These are phyloP conservation scores for Phenacoccus solenopsis DNA, from an alignment of 1,140 invertebrate species.

Conservation along the genomic window DNA sequence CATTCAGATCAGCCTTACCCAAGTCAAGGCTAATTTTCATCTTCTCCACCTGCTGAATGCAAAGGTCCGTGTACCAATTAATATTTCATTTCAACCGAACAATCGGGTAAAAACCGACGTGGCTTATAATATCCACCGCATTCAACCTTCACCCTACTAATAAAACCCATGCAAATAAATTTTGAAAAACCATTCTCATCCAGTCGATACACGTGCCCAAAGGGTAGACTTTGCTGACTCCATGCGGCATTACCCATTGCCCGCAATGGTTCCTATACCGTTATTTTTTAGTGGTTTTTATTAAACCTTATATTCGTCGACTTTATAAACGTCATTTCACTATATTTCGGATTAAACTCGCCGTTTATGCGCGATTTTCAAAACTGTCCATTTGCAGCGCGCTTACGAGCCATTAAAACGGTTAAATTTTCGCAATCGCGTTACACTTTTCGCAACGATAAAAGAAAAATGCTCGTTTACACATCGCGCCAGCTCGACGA, in stretches of 20 bases:
- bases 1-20: no score
- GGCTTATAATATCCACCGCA: not conserved
- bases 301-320: not conserved
- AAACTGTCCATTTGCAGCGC: not conserved
- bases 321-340: not conserved
- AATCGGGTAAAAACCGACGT: not conserved
- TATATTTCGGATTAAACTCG: not conserved
- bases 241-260: no score
- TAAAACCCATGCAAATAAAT: not conserved
- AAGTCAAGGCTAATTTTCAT: no score
- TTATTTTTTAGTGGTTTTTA: not conserved
- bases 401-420: not conserved
- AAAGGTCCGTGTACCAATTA: not conserved
- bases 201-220: no score
- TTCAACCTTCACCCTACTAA: not conserved
- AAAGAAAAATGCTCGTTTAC: not conserved
- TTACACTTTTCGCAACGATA: not conserved
- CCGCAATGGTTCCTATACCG: not conserved
- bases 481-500: no score
- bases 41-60: no score
- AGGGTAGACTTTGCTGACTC: no score
- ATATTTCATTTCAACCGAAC: not conserved
- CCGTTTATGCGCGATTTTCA: not conserved
- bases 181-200: not conserved
- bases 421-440: not conserved